Percentiles rank a stretch among this genome's conserved stretches.
phyloP scores from a whole-genome alignment of 2,888 invertebrate genomes.

The Leptothorax acervorum region DNA sequence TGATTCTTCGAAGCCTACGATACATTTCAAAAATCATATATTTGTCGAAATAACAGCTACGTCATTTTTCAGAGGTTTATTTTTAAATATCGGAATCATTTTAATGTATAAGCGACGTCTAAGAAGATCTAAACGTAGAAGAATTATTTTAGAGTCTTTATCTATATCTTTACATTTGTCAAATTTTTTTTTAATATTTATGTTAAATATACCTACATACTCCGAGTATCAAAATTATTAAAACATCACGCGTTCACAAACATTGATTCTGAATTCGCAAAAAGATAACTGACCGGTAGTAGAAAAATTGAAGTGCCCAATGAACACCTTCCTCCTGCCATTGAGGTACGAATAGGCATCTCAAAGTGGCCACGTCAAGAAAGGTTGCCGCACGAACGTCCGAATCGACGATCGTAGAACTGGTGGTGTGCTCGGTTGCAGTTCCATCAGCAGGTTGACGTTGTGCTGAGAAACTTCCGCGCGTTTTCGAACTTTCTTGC shows the following conservation, averaged over 20 bases:
- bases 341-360: slow-evolving; percentile 97
- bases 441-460: slow-evolving; percentile 68
- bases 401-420: slow-evolving; percentile 68
- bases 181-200: not conserved
- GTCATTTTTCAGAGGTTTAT: not conserved
- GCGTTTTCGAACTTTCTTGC: slow-evolving; percentile 63
- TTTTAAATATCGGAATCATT: not conserved
- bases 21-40: not conserved
- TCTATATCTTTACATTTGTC: not conserved
- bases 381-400: slow-evolving; percentile 96
- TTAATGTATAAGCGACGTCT: not conserved
- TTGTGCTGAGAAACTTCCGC: slow-evolving; percentile 53
- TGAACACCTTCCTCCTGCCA: slow-evolving; percentile 99
- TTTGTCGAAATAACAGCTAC: not conserved
- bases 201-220: not conserved
- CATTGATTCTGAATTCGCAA: not conserved
- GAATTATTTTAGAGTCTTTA: not conserved
- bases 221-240: not conserved
- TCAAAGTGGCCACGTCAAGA: slow-evolving; percentile 97
- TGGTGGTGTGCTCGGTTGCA: slow-evolving; percentile 60
- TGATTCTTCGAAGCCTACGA: slow-evolving; percentile 93
- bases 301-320: slow-evolving; percentile 97
- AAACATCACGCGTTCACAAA: not conserved
- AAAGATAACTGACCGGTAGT: slow-evolving; percentile 90
- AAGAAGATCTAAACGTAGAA: not conserved